These are phyloP conservation scores for Sylvia borin DNA, from an alignment of 2,797 vertebrate genomes.

Conservation along the genomic window DNA sequence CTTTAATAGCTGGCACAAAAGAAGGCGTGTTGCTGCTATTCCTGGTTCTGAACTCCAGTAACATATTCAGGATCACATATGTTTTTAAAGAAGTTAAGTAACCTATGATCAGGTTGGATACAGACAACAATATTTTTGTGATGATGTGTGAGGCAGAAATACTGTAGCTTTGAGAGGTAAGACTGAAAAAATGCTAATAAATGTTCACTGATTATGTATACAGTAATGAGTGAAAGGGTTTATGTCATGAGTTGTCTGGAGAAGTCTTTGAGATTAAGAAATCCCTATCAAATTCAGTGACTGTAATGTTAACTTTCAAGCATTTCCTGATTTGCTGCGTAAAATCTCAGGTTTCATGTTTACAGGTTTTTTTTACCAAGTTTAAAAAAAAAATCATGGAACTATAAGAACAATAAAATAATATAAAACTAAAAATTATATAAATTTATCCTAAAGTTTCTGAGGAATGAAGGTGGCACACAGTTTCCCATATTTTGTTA, in stretches of 20 bases:
- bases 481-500: background rate
- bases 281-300: background rate
- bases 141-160: background rate
- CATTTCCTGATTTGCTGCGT: background rate
- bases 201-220: background rate
- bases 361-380: accelerated
- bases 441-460: background rate
- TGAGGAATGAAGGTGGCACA: background rate
- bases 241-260: background rate
- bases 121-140: background rate
- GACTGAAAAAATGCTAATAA: background rate
- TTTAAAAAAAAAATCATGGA: background rate
- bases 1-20: background rate
- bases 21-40: background rate
- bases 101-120: background rate
- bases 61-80: background rate
- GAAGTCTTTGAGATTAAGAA: background rate
- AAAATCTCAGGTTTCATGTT: background rate
- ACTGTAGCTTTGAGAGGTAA: background rate
- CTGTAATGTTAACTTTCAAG: background rate
- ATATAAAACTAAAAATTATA: background rate
- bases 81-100: background rate
- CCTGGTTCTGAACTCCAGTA: background rate
- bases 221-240: background rate
- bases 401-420: background rate